Conservation (phyloP, 1,140 invertebrate genomes). For the Drosophila ambigua region DNA sequence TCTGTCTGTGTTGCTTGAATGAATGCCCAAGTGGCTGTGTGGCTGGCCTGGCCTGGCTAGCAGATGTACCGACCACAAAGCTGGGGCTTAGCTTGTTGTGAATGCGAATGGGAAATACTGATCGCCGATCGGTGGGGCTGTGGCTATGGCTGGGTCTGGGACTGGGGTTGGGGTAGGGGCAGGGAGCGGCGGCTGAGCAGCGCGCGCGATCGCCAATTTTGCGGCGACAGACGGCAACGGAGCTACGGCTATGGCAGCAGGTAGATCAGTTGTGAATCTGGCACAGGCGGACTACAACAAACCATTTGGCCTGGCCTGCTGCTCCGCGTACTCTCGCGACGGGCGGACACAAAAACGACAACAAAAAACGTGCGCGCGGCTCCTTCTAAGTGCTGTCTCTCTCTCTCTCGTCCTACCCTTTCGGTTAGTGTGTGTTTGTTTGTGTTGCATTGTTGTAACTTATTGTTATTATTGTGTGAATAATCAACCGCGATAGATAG, state of each 20-base stretch:
- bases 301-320: slow-evolving; percentile 71
- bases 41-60: slow-evolving; percentile 32
- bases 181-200: slow-evolving; percentile 8
- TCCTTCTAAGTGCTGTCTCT: slow-evolving; percentile 37
- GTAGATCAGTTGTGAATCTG: slow-evolving; percentile 82
- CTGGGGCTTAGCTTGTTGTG: slow-evolving; percentile 27
- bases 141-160: slow-evolving; percentile 8
- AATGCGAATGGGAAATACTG: slow-evolving; percentile 47
- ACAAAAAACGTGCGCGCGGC: slow-evolving; percentile 39
- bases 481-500: slow-evolving; percentile 1
- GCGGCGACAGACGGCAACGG: slow-evolving; percentile 44
- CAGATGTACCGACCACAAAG: slow-evolving; percentile 67
- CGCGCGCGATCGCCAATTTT: slow-evolving; percentile 61
- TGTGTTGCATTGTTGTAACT: slow-evolving; percentile 49
- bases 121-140: slow-evolving; percentile 36
- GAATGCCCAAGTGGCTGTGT: slow-evolving; percentile 57
- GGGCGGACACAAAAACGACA: slow-evolving; percentile 26
- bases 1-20: slow-evolving; percentile 47
- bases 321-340: slow-evolving; percentile 46
- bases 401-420: slow-evolving; percentile 16
- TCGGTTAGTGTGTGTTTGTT: slow-evolving; percentile 28
- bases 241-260: slow-evolving; percentile 62
- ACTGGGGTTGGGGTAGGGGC: neutral
- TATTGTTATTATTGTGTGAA: slow-evolving; percentile 28
- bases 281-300: slow-evolving; percentile 72